These are phyloP conservation scores for Drosophila fulvimacula DNA, from an alignment of 2,888 invertebrate species.

Conservation along the genomic window DNA sequence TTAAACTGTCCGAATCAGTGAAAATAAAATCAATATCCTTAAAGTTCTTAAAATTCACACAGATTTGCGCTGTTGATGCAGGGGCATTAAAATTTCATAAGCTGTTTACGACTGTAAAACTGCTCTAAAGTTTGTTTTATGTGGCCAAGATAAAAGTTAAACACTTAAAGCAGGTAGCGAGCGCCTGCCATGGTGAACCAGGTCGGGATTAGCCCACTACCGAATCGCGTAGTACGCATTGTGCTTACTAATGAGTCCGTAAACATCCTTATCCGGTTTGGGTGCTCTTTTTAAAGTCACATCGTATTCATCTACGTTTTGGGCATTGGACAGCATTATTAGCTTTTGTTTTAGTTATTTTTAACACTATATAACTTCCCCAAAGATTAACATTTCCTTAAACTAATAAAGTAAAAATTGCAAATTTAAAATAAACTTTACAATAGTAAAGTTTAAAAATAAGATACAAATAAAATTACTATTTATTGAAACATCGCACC, in stretches of 20 bases:
- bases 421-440: too few relatives aligned
- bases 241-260: slow-evolving; percentile 69
- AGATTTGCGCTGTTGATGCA: slow-evolving; percentile 23
- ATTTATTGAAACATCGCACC: too few relatives aligned
- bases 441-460: too few relatives aligned
- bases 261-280: slow-evolving; percentile 64
- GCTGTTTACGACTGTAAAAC: slow-evolving; percentile 75
- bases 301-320: neutral
- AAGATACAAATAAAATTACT: too few relatives aligned
- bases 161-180: slow-evolving; percentile 13
- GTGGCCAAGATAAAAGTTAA: slow-evolving; percentile 64
- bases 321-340: slow-evolving; percentile 28
- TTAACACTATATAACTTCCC: neutral
- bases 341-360: slow-evolving; percentile 1
- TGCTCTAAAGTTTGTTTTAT: slow-evolving; percentile 66
- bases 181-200: slow-evolving; percentile 3
- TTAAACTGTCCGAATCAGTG: slow-evolving; percentile 62
- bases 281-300: slow-evolving; percentile 11
- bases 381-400: too few relatives aligned
- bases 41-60: slow-evolving; percentile 34
- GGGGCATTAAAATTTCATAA: slow-evolving; percentile 70
- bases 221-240: slow-evolving; percentile 51
- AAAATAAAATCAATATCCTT: slow-evolving; percentile 65
- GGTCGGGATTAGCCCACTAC: slow-evolving; percentile 11
- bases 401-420: too few relatives aligned